Evolutionary conservation across 1,140 invertebrate species (phyloP), one percentile per base, ranked within the genome.

Genomic region (Branchinecta lindahli): DNA sequence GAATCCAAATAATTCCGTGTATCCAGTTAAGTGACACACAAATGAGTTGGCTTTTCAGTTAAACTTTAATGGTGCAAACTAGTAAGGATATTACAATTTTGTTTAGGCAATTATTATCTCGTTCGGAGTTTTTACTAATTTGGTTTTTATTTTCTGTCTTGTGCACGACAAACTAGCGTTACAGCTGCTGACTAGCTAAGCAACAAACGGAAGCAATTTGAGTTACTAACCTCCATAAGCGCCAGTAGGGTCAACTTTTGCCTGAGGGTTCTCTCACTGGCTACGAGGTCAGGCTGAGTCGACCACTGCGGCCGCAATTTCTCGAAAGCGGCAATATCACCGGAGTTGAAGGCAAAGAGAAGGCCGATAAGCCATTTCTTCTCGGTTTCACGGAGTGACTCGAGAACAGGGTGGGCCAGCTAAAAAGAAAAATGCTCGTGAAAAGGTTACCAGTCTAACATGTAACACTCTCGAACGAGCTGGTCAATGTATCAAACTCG

Each of bases 161-260:
- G 33, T 33, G 33, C 33, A 1, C 33, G 2, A 5, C 5, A 33
- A 3, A 33, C 33, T 33, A 33, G 33, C 5, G 33, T 33, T 3
- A 33, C 33, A 61, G 52, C 52, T 61, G 52, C 52, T 15, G 12
- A 61, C 52, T 61, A 61, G 18, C 52, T 68, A 18, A 72, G 10
- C 8, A 21, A 10, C 21, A 18, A 69, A 66, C 20, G 21, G 45
- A 44, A 61, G 68, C 33, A 67, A 66, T 47, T 69, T 71, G 74
- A 68, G 65, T 15, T 20, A 5, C 21, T 45, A 69, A 91, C 88
- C 85, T 99, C 96, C 94, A 99, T 98, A 0, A 99, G 82, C 80
- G 94, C 97, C 0, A 98, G 81, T 0, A 99, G 80, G 12, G 91
- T 91, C 71, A 99, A 94, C 80, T 99, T 99, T 77, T 95, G 88